These are phyloP conservation scores for Amphipyra berbera DNA, from an alignment of 2,888 invertebrate genomes.

Conservation along the genomic window DNA sequence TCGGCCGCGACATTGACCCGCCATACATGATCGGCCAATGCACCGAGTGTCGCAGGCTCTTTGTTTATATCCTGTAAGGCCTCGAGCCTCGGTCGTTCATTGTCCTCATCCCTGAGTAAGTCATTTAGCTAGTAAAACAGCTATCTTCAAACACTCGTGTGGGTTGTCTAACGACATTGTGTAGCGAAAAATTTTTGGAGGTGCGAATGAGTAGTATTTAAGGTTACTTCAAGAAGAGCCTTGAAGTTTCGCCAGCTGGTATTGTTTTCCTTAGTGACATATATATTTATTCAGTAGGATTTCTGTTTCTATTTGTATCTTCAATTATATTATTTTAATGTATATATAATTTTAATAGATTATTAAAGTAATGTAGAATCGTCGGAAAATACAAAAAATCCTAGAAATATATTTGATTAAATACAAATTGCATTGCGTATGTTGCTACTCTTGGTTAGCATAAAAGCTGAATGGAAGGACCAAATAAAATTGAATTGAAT, in stretches of 20 bases:
- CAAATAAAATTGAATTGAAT: conserved; percentile 68
- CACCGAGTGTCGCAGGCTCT: conserved; percentile 87
- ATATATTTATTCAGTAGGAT: conserved; percentile 33
- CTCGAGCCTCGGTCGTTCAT: conserved; percentile 70
- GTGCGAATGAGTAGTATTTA: conserved; percentile 50
- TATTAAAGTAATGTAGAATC: not conserved
- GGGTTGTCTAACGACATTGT: conserved; percentile 46
- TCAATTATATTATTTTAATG: not conserved
- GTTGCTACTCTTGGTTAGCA: conserved; percentile 27
- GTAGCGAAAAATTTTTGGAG: conserved; percentile 44
- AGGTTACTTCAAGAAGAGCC: conserved; percentile 44
- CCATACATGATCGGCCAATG: conserved; percentile 86
- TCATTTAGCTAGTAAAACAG: conserved; percentile 42
- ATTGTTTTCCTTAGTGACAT: conserved; percentile 44
- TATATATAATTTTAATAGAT: not conserved
- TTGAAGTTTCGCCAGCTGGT: conserved; percentile 52
- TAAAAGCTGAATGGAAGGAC: conserved; percentile 42
- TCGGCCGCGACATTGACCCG: conserved; percentile 88
- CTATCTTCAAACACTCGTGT: conserved; percentile 47
- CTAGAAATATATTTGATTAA: not conserved
- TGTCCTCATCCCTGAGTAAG: conserved; percentile 62
- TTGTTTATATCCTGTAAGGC: conserved; percentile 87
- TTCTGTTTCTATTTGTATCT: conserved; percentile 1
- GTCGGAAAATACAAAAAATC: not conserved
- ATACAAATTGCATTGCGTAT: conserved; percentile 1